These are phyloP conservation scores for Phalacrocorax aristotelis DNA, from an alignment of 2,113 vertebrate species.

Conservation along the genomic window DNA sequence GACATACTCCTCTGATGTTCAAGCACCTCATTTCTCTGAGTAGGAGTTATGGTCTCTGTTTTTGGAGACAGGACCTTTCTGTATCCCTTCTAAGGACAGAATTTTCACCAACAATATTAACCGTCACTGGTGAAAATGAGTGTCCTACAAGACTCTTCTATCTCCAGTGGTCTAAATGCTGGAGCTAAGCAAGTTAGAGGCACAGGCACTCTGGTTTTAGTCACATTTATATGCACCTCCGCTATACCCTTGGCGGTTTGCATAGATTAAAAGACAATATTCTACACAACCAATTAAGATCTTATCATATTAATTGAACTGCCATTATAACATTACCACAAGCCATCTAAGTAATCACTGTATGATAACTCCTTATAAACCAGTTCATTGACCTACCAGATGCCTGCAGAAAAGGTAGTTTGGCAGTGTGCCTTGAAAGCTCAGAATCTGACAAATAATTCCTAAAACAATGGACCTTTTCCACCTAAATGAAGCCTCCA, in stretches of 20 bases:
- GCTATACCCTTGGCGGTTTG: conserved; percentile 34
- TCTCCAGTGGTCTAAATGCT: not conserved
- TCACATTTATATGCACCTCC: conserved; percentile 51
- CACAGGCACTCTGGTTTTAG: not conserved
- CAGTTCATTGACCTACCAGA: conserved; percentile 18
- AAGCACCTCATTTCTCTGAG: not conserved
- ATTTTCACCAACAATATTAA: not conserved
- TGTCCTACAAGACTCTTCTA: not conserved
- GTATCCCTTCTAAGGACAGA: not conserved
- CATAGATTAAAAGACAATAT: conserved; percentile 67
- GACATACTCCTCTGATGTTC: not conserved
- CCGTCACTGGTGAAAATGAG: not conserved
- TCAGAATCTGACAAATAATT: not conserved
- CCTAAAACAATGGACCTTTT: not conserved
- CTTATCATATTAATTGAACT: conserved; percentile 72
- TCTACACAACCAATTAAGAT: conserved; percentile 71
- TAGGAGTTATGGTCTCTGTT: not conserved
- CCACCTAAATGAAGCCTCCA: not conserved
- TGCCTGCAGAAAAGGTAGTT: conserved; percentile 12
- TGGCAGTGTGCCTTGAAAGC: conserved; percentile 30
- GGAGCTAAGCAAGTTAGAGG: not conserved
- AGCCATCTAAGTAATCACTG: conserved; percentile 58
- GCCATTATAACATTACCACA: conserved; percentile 62
- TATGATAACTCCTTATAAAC: conserved; percentile 59
- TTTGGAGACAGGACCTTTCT: not conserved